Conservation (phyloP, 2,797 vertebrate species). For the Onychomys arenicola region DNA sequence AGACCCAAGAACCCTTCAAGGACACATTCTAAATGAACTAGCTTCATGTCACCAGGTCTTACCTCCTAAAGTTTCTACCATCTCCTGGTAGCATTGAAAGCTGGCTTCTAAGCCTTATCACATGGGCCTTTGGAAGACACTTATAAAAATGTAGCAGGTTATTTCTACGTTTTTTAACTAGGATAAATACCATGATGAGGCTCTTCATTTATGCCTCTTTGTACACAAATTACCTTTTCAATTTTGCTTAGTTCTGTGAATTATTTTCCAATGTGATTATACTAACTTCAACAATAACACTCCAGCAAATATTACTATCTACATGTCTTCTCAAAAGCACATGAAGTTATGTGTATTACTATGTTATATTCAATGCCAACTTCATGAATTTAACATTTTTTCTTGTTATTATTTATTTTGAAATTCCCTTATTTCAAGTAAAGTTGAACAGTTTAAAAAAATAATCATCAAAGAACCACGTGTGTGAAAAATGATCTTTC, state of each 20-base stretch:
- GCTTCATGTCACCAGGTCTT: neutral
- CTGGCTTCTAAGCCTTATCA: neutral
- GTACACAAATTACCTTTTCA: neutral
- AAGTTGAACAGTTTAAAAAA: neutral
- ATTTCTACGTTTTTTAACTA: neutral
- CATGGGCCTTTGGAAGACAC: neutral
- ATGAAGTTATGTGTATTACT: neutral
- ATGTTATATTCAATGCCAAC: neutral
- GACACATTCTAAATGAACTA: neutral
- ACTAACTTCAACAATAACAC: conserved; percentile 32
- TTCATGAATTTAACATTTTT: neutral
- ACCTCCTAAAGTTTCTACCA: neutral
- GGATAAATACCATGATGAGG: neutral
- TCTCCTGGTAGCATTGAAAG: neutral
- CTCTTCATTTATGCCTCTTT: neutral
- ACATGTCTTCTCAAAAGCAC: neutral
- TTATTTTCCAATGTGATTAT: conserved; percentile 20
- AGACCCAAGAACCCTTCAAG: neutral
- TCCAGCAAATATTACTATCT: neutral
- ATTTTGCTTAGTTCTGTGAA: conserved; percentile 10
- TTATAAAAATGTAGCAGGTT: neutral
- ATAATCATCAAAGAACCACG: neutral
- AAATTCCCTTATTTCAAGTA: neutral
- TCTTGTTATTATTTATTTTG: conserved; percentile 37
- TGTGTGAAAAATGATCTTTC: neutral